Evolutionary conservation across 2,797 vertebrate species (phyloP).

Genomic region (Manis pentadactyla): DNA sequence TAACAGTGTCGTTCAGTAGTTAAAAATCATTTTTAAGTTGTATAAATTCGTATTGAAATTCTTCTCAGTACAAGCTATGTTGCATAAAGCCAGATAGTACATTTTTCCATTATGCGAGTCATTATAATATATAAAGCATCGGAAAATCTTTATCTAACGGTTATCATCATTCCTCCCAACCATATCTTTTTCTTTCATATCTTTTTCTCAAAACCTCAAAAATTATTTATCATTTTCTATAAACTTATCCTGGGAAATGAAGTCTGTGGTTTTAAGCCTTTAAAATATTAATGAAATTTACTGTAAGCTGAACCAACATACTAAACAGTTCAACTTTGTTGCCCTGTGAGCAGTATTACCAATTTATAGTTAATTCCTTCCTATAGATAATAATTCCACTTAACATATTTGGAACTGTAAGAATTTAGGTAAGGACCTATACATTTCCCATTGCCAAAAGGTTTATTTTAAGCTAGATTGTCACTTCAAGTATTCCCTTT

Average conservation of each 20-base stretch:
- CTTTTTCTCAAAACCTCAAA: background rate
- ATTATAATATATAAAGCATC: background rate
- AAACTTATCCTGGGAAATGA: background rate
- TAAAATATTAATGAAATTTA: background rate
- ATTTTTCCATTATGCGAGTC: background rate
- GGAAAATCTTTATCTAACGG: slow-evolving; percentile 1
- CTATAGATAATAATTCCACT: background rate
- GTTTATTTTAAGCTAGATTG: background rate
- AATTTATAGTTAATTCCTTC: background rate
- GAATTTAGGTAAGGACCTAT: slow-evolving; percentile 5
- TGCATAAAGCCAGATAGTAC: background rate
- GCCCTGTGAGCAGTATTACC: background rate
- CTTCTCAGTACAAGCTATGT: background rate
- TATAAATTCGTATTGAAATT: background rate
- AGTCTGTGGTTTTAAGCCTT: background rate
- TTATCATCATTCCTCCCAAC: slow-evolving; percentile 10
- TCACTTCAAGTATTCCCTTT: background rate
- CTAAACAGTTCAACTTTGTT: background rate
- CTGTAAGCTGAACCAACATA: background rate
- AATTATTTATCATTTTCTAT: background rate
- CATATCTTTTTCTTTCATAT: background rate
- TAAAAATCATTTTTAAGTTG: slow-evolving; percentile 46
- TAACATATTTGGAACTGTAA: background rate
- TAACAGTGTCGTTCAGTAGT: background rate
- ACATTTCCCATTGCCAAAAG: background rate